These are phyloP conservation scores for Nezara viridula DNA, from an alignment of 2,888 invertebrate species.

Conservation along the genomic window DNA sequence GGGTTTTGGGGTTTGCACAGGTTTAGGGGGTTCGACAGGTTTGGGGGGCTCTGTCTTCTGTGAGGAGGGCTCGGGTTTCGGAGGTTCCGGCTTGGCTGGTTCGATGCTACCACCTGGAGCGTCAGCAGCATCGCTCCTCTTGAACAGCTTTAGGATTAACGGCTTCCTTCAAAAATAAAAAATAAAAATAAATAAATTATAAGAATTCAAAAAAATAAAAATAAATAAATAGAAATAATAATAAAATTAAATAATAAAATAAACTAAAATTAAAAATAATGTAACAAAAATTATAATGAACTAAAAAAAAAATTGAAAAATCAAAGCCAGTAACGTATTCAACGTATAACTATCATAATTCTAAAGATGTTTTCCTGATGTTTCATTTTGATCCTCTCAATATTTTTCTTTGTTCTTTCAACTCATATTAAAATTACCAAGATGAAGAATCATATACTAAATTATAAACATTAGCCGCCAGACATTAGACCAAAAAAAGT, in stretches of 20 bases:
- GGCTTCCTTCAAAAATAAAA: slow-evolving; percentile 53
- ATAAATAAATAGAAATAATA: background rate
- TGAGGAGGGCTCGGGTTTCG: slow-evolving; percentile 50
- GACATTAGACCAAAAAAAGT: too few species aligned
- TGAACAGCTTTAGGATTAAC: slow-evolving; percentile 46
- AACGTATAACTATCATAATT: background rate
- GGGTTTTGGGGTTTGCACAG: slow-evolving; percentile 36
- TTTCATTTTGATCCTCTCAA: too few species aligned
- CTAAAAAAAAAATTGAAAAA: background rate
- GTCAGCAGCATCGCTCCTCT: background rate
- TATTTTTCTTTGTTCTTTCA: too few species aligned
- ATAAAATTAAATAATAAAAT: background rate
- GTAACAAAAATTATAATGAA: background rate
- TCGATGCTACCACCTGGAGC: slow-evolving; percentile 24
- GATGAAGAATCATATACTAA: too few species aligned
- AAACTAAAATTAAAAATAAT: background rate
- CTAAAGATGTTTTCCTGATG: background rate
- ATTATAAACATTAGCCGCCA: too few species aligned
- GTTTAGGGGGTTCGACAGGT: slow-evolving; percentile 47
- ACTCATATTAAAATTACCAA: too few species aligned
- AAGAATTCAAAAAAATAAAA: background rate
- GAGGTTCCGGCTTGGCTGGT: slow-evolving; percentile 46
- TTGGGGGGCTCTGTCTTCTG: slow-evolving; percentile 8
- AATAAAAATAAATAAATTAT: background rate
- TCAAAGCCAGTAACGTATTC: background rate